A percentile compares a stretch with the other conserved stretches of the same genome.
Evolutionary conservation across 2,888 invertebrate genomes (phyloP).

Genomic region (Aleiodes testaceus): DNA sequence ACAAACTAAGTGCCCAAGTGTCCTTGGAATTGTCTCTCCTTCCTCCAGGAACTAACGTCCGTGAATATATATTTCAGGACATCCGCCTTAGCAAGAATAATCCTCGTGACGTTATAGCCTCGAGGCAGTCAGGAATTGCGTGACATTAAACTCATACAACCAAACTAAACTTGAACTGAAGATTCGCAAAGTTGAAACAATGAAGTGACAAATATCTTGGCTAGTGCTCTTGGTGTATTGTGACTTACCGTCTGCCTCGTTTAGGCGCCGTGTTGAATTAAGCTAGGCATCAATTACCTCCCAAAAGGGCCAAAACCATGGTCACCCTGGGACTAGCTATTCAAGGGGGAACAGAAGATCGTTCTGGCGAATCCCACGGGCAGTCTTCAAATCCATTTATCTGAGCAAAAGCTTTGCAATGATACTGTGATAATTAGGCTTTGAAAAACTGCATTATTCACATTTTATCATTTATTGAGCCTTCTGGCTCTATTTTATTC

Average conservation of each 20-base stretch:
- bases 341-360: slow-evolving; percentile 27
- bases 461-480: no score
- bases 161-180: slow-evolving; percentile 60
- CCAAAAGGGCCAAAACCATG: slow-evolving; percentile 18
- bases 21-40: slow-evolving; percentile 57
- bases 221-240: slow-evolving; percentile 11
- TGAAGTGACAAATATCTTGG: slow-evolving; percentile 71
- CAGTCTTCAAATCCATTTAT: slow-evolving; percentile 36
- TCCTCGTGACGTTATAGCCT: slow-evolving; percentile 52
- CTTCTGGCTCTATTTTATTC: no score
- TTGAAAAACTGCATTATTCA: neutral
- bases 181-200: slow-evolving; percentile 62
- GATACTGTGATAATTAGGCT: slow-evolving; percentile 38
- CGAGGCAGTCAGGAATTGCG: slow-evolving; percentile 66
- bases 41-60: slow-evolving; percentile 56
- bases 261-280: slow-evolving; percentile 59
- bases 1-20: slow-evolving; percentile 41
- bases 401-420: slow-evolving; percentile 8
- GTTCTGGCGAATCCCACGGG: slow-evolving; percentile 20
- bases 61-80: slow-evolving; percentile 49
- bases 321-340: slow-evolving; percentile 2
- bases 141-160: slow-evolving; percentile 68
- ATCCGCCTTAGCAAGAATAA: slow-evolving; percentile 57
- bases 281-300: slow-evolving; percentile 65
- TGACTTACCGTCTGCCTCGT: slow-evolving; percentile 2